These are phyloP conservation scores for Latrodectus geometricus DNA, from an alignment of 1,140 invertebrate genomes.

Conservation along the genomic window DNA sequence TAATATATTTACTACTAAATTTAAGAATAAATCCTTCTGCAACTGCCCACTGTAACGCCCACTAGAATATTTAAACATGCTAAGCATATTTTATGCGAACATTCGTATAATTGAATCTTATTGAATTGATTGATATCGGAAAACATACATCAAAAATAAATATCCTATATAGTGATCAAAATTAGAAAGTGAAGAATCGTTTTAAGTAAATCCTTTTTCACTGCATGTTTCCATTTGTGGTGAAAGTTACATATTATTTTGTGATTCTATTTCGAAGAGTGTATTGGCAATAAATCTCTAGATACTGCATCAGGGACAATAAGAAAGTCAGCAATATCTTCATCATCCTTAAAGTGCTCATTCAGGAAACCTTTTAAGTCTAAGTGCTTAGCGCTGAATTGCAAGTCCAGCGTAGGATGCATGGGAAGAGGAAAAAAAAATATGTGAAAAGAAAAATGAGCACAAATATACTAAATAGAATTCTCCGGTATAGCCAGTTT, in stretches of 20 bases:
- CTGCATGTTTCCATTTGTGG: too few relatives aligned
- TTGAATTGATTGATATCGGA: too few relatives aligned
- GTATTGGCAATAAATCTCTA: constrained; percentile 43
- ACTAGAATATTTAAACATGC: too few relatives aligned
- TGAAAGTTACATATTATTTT: neutral
- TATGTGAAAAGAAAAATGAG: constrained; percentile 12
- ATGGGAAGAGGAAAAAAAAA: neutral
- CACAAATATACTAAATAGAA: constrained; percentile 49
- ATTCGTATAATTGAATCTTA: too few relatives aligned
- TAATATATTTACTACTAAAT: too few relatives aligned
- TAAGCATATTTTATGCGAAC: too few relatives aligned
- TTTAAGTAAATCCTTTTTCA: too few relatives aligned
- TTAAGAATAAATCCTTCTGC: too few relatives aligned
- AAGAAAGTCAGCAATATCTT: constrained; percentile 54
- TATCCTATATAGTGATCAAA: too few relatives aligned
- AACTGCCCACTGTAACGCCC: too few relatives aligned
- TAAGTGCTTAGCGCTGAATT: constrained; percentile 50
- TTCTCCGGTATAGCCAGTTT: constrained; percentile 4
- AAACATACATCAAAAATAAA: too few relatives aligned
- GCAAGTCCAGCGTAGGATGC: constrained; percentile 6
- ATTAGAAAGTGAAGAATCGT: too few relatives aligned
- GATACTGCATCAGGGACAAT: constrained; percentile 37
- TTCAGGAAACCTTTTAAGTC: constrained; percentile 59
- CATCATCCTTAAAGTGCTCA: constrained; percentile 57
- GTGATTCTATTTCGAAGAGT: neutral